These are phyloP conservation scores for Acipenser oxyrinchus DNA, from an alignment of 2,797 vertebrate genomes.

Conservation along the genomic window DNA sequence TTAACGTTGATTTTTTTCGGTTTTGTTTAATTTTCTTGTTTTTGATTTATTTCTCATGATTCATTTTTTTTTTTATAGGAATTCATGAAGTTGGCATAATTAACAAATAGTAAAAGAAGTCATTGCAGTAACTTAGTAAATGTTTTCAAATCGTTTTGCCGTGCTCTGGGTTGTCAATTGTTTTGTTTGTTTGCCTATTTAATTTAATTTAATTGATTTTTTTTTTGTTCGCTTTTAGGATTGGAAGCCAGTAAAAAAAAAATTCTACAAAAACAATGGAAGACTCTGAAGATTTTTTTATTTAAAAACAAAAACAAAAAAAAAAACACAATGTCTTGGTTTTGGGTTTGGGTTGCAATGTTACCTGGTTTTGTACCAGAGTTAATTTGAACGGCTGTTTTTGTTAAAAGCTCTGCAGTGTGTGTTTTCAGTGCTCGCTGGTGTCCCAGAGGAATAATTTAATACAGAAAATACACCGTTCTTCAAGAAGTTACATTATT, in stretches of 20 bases:
- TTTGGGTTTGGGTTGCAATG: background rate
- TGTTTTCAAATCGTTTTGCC: background rate
- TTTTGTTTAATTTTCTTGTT: too few species aligned
- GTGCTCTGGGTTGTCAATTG: too few species aligned
- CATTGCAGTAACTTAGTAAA: too few species aligned
- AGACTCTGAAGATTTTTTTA: constrained; percentile 27
- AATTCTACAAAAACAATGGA: constrained; percentile 15
- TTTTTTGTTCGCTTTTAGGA: constrained; percentile 36
- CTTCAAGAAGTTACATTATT: too few species aligned
- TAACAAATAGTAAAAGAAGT: too few species aligned
- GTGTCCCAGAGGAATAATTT: too few species aligned
- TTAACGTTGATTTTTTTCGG: too few species aligned
- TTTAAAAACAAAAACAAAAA: constrained; percentile 16
- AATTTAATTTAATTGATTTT: background rate
- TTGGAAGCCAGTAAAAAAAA: constrained; percentile 51
- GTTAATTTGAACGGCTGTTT: too few species aligned
- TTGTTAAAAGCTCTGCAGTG: too few species aligned
- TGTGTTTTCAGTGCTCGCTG: too few species aligned
- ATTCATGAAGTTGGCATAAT: constrained; percentile 33
- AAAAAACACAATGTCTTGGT: constrained; percentile 8
- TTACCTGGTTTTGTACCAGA: background rate
- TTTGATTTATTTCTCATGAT: constrained; percentile 9
- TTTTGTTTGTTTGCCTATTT: background rate
- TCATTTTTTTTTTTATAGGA: constrained; percentile 17
- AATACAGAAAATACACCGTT: too few species aligned